Percentiles rank a stretch among this genome's conserved stretches.
phyloP scores from a whole-genome alignment of 1,140 invertebrate species.

The Dufourea novaeangliae region DNA sequence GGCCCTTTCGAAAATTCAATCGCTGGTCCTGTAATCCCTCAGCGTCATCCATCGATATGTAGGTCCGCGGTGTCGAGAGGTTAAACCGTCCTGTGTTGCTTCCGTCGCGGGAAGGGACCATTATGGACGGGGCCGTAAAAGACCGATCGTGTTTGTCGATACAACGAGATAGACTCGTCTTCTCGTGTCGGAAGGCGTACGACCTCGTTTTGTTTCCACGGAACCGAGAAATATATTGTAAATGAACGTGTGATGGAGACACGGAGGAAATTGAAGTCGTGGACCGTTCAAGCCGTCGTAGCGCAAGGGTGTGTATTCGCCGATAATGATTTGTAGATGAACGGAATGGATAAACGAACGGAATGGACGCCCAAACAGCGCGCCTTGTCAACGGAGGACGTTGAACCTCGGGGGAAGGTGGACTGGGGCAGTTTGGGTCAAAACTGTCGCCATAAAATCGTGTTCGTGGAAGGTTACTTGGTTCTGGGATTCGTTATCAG shows the following conservation, averaged over 20 bases:
- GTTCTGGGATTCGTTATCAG: slow-evolving; percentile 47
- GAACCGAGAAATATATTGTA: background rate
- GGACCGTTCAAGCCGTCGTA: background rate
- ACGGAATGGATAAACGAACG: background rate
- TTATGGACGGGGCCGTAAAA: slow-evolving; percentile 11
- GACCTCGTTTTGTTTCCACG: too few species aligned
- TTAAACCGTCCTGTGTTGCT: slow-evolving; percentile 27
- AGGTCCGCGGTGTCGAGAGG: slow-evolving; percentile 44
- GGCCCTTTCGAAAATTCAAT: slow-evolving; percentile 57
- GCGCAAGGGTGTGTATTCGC: too few species aligned
- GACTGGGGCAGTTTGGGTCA: slow-evolving; percentile 32
- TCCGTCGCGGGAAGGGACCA: background rate
- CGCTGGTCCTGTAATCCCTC: slow-evolving; percentile 56
- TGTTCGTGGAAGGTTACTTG: slow-evolving; percentile 32
- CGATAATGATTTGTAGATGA: slow-evolving; percentile 20
- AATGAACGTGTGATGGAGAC: background rate
- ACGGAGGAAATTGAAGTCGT: background rate
- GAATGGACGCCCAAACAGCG: slow-evolving; percentile 1
- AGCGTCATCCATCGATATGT: slow-evolving; percentile 63
- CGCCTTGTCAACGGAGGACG: slow-evolving; percentile 19
- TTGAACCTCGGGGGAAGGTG: slow-evolving; percentile 22
- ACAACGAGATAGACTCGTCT: background rate
- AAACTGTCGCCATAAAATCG: slow-evolving; percentile 40
- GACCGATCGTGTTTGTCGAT: background rate
- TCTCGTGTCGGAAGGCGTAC: background rate